Percentiles rank a stretch among this genome's conserved stretches.
Conservation (phyloP, 2,113 vertebrate species). For the Salvelinus namaycush region DNA sequence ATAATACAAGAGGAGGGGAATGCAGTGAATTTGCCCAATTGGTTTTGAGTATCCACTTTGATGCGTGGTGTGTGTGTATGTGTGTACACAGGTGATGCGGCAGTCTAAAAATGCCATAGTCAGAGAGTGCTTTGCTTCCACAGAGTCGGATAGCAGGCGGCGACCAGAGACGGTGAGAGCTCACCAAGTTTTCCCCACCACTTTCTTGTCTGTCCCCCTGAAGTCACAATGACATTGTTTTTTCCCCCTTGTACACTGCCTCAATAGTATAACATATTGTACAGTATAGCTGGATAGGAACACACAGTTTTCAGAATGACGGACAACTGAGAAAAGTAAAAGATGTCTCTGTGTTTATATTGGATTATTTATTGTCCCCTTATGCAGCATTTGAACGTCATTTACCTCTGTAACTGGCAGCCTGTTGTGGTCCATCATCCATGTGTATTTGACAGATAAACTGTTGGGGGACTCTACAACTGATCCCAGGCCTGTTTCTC, state of each 20-base stretch:
- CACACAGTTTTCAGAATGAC: neutral
- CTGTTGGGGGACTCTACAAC: neutral
- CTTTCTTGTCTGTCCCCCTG: neutral
- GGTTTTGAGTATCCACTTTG: neutral
- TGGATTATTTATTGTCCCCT: conserved; percentile 32
- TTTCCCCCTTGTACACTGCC: neutral
- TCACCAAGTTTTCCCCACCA: neutral
- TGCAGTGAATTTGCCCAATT: conserved; percentile 14
- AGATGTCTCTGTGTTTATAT: neutral
- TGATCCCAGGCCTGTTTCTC: conserved; percentile 17
- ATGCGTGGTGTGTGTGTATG: neutral
- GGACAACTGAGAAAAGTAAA: conserved; percentile 6
- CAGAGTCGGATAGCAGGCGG: conserved; percentile 81
- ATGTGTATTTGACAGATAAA: conserved; percentile 44
- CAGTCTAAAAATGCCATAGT: conserved; percentile 87
- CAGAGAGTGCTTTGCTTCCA: conserved; percentile 81
- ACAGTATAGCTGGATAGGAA: too few relatives aligned
- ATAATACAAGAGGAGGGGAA: conserved; percentile 23
- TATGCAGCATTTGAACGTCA: neutral
- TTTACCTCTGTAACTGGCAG: conserved; percentile 24
- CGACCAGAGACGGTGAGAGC: conserved; percentile 89
- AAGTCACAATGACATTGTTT: neutral
- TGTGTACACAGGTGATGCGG: conserved; percentile 80
- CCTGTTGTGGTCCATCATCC: conserved; percentile 18
- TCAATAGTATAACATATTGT: neutral